A percentile compares a stretch with the other conserved stretches of the same genome.
Conservation (phyloP, 2,888 invertebrate species). For the Paralinhomoeus sp. region DNA sequence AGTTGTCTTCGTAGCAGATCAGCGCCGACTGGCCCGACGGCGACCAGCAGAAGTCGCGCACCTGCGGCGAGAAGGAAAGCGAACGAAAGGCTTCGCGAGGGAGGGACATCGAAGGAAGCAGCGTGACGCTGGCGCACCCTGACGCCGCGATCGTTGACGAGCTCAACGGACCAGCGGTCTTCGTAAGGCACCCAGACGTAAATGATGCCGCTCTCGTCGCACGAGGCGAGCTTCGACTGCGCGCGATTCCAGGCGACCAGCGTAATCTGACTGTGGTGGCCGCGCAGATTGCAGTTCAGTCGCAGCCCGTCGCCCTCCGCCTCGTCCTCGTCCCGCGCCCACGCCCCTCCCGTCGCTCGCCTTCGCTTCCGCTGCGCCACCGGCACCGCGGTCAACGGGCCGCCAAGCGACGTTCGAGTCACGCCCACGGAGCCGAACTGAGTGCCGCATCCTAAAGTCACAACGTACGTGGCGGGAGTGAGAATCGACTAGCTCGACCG, state of each 20-base stretch:
- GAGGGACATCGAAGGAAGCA: too few relatives aligned
- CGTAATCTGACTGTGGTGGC: constrained; percentile 79
- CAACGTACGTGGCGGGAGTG: too few relatives aligned
- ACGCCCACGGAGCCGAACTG: constrained; percentile 22
- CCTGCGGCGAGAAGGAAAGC: constrained; percentile 27
- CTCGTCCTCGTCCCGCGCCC: neutral
- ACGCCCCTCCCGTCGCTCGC: neutral
- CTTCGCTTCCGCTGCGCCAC: constrained; percentile 9
- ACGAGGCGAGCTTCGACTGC: constrained; percentile 86
- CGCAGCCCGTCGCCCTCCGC: too few relatives aligned
- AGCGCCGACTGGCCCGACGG: constrained; percentile 94
- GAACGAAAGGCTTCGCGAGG: too few relatives aligned
- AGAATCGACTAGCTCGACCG: too few relatives aligned
- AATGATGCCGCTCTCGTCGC: constrained; percentile 87
- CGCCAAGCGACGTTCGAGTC: constrained; percentile 14
- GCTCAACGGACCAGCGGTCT: constrained; percentile 91
- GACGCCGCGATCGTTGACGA: constrained; percentile 89
- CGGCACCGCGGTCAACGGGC: too few relatives aligned
- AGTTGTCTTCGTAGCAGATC: constrained; percentile 92
- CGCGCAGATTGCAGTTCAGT: constrained; percentile 87
- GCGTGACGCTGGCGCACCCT: constrained; percentile 36
- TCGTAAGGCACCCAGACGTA: constrained; percentile 99
- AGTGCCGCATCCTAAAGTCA: constrained; percentile 11
- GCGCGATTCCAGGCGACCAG: constrained; percentile 95
- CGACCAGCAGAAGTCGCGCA: constrained; percentile 94